Conservation (phyloP, 2,113 vertebrate genomes). For the Podilymbus podiceps region DNA sequence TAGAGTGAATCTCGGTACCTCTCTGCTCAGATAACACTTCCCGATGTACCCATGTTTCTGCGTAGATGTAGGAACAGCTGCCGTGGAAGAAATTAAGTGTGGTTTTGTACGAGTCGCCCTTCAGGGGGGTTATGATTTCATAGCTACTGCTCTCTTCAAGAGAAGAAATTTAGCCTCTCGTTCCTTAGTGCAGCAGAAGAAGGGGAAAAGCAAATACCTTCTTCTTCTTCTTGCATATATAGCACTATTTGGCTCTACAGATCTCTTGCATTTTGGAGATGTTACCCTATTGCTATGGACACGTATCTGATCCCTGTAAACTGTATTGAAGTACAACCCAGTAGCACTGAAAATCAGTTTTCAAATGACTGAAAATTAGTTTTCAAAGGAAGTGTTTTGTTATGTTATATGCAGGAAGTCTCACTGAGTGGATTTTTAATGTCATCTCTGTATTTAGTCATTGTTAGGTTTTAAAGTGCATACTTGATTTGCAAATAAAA, state of each 20-base stretch:
- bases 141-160: not conserved
- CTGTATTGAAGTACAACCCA: not conserved
- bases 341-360: not conserved
- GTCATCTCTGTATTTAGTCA: not conserved
- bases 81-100: not conserved
- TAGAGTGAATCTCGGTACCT: not conserved
- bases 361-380: not conserved
- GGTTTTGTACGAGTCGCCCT: not conserved
- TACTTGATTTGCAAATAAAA: constrained; percentile 26
- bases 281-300: not conserved
- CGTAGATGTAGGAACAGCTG: not conserved
- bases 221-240: not conserved
- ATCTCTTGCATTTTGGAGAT: not conserved
- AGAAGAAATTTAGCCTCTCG: not conserved
- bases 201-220: not conserved
- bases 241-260: not conserved
- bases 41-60: not conserved
- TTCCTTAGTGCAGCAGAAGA: not conserved
- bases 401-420: not conserved
- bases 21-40: not conserved
- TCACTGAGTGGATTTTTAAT: not conserved
- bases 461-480: not conserved
- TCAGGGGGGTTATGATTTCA: not conserved
- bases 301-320: not conserved
- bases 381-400: not conserved